Conservation (phyloP, 2,888 invertebrate species). For the Cryptus viduatorius region DNA sequence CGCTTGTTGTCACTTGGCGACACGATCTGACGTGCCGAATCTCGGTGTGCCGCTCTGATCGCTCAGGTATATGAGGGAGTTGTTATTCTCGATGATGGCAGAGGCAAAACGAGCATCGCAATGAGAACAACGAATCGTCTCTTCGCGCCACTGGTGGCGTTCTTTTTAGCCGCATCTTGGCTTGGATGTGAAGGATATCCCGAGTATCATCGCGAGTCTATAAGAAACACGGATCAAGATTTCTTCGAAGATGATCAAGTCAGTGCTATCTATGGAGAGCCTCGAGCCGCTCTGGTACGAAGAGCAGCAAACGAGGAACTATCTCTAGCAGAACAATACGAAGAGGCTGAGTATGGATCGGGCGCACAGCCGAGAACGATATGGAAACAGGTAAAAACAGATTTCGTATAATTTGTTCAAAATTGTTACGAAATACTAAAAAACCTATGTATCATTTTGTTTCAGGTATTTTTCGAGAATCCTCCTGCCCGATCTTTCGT, state of each 20-base stretch:
- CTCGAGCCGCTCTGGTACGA: constrained; percentile 13
- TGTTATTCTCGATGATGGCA: constrained; percentile 12
- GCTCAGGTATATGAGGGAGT: constrained; percentile 32
- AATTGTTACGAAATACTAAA: background rate
- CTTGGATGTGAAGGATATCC: constrained; percentile 41
- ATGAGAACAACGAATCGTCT: constrained; percentile 39
- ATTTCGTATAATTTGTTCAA: background rate
- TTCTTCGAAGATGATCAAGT: constrained; percentile 12
- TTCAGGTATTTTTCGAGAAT: background rate
- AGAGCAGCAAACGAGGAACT: constrained; percentile 2
- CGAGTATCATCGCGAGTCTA: constrained; percentile 11
- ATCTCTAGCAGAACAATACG: background rate
- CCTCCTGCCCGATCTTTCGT: constrained; percentile 8
- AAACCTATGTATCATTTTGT: background rate
- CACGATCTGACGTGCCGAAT: constrained; percentile 46
- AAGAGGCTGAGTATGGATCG: background rate
- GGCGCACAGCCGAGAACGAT: background rate
- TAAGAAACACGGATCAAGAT: background rate
- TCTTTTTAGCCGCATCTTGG: constrained; percentile 30
- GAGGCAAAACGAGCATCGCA: constrained; percentile 34
- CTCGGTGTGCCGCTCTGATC: background rate
- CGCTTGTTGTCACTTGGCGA: constrained; percentile 44
- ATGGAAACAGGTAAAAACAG: constrained; percentile 16
- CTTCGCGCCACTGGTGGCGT: constrained; percentile 22
- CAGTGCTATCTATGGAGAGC: background rate